phyloP scores from a whole-genome alignment of 1,140 invertebrate species.

The Physella acuta region DNA sequence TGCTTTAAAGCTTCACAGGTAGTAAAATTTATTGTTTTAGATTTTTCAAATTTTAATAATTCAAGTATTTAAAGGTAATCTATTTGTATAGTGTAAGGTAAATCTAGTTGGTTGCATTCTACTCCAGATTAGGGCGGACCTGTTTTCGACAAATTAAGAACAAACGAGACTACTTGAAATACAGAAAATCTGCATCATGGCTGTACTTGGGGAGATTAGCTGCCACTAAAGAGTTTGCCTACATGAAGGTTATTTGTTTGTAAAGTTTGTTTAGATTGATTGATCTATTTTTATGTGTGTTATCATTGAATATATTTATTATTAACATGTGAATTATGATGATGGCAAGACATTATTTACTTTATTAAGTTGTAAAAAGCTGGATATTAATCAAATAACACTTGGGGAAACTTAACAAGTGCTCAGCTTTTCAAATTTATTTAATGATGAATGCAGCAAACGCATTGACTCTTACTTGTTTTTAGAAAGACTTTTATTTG shows the following conservation, averaged over 20 bases:
- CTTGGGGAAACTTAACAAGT: not conserved
- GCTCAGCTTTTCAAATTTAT: not conserved
- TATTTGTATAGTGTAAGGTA: not conserved
- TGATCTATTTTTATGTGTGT: too few relatives aligned
- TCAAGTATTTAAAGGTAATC: not conserved
- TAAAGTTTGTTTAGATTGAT: too few relatives aligned
- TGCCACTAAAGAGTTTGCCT: constrained; percentile 96
- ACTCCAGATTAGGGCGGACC: constrained; percentile 79
- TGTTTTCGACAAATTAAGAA: constrained; percentile 96
- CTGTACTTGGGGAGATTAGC: constrained; percentile 95
- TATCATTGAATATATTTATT: too few relatives aligned
- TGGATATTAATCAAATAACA: not conserved
- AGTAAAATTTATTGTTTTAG: constrained; percentile 15
- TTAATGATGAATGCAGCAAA: too few relatives aligned
- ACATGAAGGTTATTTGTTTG: constrained; percentile 79
- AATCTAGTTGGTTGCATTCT: too few relatives aligned
- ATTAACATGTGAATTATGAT: too few relatives aligned
- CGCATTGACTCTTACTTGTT: too few relatives aligned
- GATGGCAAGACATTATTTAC: not conserved
- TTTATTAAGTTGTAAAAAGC: not conserved
- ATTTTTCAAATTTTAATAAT: constrained; percentile 2
- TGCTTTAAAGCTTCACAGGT: constrained; percentile 87
- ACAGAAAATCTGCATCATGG: constrained; percentile 89
- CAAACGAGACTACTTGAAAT: constrained; percentile 95
- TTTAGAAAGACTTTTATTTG: not conserved